These are phyloP conservation scores for Rafetus swinhoei DNA, from an alignment of 2,113 vertebrate species.

Conservation along the genomic window DNA sequence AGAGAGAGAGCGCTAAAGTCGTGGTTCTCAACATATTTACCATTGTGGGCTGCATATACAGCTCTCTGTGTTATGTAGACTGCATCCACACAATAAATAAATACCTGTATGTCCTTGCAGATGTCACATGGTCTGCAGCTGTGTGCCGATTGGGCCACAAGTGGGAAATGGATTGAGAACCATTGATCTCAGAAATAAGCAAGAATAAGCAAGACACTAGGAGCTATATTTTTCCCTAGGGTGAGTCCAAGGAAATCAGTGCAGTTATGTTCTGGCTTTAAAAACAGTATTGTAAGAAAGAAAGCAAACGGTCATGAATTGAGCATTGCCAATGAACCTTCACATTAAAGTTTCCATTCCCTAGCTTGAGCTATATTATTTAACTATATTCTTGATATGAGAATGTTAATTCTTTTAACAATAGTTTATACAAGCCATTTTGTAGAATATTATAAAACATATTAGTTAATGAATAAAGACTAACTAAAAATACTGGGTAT, in stretches of 20 bases:
- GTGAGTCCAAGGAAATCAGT: background rate
- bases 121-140: too few species aligned
- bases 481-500: background rate
- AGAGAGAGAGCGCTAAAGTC: background rate
- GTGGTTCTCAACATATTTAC: too few species aligned
- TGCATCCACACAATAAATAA: too few species aligned
- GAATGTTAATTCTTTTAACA: conserved; percentile 53
- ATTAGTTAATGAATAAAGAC: conserved; percentile 55
- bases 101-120: too few species aligned
- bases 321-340: conserved; percentile 9
- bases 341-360: conserved; percentile 8
- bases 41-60: too few species aligned
- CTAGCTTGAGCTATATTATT: conserved; percentile 20
- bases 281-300: background rate
- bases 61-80: too few species aligned
- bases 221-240: background rate
- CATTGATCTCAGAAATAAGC: background rate
- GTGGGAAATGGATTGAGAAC: too few species aligned
- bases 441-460: conserved; percentile 32
- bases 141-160: too few species aligned
- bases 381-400: conserved; percentile 39
- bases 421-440: conserved; percentile 57
- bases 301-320: background rate
- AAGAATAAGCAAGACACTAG: background rate
- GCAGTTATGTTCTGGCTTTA: background rate